Evolutionary conservation across 1,140 invertebrate species (phyloP).

Genomic region (Rhyacophila brunnea): DNA sequence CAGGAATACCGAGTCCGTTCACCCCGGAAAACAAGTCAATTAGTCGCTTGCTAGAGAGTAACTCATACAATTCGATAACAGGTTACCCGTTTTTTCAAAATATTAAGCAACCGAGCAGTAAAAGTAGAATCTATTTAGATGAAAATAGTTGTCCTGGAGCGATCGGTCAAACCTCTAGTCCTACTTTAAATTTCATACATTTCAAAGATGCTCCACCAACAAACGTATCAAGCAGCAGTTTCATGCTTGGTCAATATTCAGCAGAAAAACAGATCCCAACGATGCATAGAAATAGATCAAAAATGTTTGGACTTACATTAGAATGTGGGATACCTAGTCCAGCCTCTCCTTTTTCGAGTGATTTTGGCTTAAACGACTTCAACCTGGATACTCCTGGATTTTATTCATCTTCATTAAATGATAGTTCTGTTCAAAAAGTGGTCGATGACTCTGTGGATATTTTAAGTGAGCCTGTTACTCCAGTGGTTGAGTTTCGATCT

Average conservation of each 20-base stretch:
- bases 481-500: slow-evolving; percentile 26
- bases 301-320: slow-evolving; percentile 31
- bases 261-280: slow-evolving; percentile 16
- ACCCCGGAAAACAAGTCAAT: slow-evolving; percentile 26
- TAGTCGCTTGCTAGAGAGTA: slow-evolving; percentile 15
- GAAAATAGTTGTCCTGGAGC: slow-evolving; percentile 13
- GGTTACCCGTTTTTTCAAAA: slow-evolving; percentile 24
- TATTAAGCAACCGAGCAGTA: background rate
- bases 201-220: slow-evolving; percentile 1
- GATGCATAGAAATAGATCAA: slow-evolving; percentile 4
- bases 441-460: slow-evolving; percentile 24
- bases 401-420: slow-evolving; percentile 19
- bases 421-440: slow-evolving; percentile 16
- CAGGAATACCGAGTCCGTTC: slow-evolving; percentile 33
- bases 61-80: slow-evolving; percentile 30
- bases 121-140: slow-evolving; percentile 13
- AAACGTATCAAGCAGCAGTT: slow-evolving; percentile 25
- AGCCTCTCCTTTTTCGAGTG: slow-evolving; percentile 15
- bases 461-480: slow-evolving; percentile 32
- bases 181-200: slow-evolving; percentile 17
- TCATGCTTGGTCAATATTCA: slow-evolving; percentile 26
- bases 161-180: slow-evolving; percentile 7
- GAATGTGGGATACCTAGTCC: slow-evolving; percentile 34
- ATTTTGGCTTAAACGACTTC: slow-evolving; percentile 13
- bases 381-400: slow-evolving; percentile 24